A percentile compares a stretch with the other conserved stretches of the same genome.
Conservation (phyloP, 2,888 invertebrate genomes). For the Omphaloscelis lunosa region DNA sequence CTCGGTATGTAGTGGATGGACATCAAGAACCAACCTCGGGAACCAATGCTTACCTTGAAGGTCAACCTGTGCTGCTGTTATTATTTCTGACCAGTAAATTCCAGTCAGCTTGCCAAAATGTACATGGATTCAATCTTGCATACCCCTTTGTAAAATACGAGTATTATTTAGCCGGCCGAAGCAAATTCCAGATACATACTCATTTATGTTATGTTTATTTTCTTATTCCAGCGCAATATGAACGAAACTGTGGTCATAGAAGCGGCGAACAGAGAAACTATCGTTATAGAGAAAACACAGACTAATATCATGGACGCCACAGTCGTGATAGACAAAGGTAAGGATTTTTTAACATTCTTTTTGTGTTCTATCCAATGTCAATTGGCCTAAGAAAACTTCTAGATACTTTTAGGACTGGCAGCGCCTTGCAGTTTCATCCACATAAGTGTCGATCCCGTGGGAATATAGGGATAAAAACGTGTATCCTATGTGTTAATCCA, state of each 20-base stretch:
- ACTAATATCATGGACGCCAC: slow-evolving; percentile 78
- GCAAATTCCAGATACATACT: not conserved
- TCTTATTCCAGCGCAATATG: slow-evolving; percentile 75
- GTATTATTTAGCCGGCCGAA: not conserved
- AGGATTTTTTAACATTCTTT: not conserved
- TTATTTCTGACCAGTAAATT: not conserved
- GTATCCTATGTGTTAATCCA: too few species aligned
- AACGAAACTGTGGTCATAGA: slow-evolving; percentile 83
- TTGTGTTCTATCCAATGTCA: not conserved
- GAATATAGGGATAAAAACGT: too few species aligned
- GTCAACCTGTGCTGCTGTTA: too few species aligned
- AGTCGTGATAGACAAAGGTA: slow-evolving; percentile 83
- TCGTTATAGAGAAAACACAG: slow-evolving; percentile 73
- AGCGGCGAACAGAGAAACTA: slow-evolving; percentile 69
- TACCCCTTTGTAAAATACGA: not conserved
- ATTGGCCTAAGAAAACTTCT: not conserved
- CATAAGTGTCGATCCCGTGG: too few species aligned
- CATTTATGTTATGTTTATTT: not conserved
- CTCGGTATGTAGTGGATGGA: too few species aligned
- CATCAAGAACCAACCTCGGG: too few species aligned
- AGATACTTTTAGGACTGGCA: too few species aligned
- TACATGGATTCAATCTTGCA: too few species aligned
- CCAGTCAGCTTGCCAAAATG: not conserved
- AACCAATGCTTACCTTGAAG: too few species aligned
- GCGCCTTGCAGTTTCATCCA: too few species aligned